Conservation (phyloP, 2,888 invertebrate genomes). For the Mythimna loreyi region DNA sequence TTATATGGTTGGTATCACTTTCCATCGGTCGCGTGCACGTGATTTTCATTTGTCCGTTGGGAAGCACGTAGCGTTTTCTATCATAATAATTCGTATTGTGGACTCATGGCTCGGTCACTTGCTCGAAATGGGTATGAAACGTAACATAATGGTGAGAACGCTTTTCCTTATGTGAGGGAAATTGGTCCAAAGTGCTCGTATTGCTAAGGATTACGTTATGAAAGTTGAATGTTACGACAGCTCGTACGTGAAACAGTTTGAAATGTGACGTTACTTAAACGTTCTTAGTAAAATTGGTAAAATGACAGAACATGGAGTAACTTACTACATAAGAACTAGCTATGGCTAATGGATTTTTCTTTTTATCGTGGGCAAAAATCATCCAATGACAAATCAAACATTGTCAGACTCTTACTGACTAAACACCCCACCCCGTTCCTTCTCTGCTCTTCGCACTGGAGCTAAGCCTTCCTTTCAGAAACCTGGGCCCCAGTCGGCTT, state of each 20-base stretch:
- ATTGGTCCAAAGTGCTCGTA: constrained; percentile 11
- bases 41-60: constrained; percentile 49
- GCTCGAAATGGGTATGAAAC: constrained; percentile 24
- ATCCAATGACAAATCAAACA: no score
- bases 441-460: no score
- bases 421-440: no score
- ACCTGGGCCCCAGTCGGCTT: no score
- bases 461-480: no score
- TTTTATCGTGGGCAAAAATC: no score
- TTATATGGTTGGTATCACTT: constrained; percentile 66
- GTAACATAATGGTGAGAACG: constrained; percentile 47
- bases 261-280: neutral
- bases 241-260: neutral
- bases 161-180: constrained; percentile 33
- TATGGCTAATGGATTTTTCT: no score
- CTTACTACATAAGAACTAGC: no score
- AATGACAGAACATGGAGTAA: neutral
- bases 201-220: constrained; percentile 23
- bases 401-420: no score
- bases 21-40: constrained; percentile 62
- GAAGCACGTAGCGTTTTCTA: constrained; percentile 61
- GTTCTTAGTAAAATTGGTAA: neutral
- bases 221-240: constrained; percentile 12
- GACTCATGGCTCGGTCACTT: constrained; percentile 4
- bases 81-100: constrained; percentile 46